These are phyloP conservation scores for Megalonaias nervosa DNA, from an alignment of 1,140 invertebrate genomes.

Conservation along the genomic window DNA sequence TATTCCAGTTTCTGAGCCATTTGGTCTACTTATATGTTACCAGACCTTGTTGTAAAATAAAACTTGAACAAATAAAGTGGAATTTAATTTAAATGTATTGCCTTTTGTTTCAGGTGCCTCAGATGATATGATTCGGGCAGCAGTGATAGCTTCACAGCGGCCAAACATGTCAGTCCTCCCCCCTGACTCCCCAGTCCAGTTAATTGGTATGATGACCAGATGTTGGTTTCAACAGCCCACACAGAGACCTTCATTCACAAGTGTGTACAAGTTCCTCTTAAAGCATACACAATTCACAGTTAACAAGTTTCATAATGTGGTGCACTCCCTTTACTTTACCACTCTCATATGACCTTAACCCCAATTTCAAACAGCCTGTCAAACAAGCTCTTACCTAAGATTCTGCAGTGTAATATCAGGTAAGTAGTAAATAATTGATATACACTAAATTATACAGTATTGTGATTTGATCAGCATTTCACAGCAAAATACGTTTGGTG, in stretches of 20 bases:
- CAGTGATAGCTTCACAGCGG: constrained; percentile 48
- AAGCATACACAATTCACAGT: background rate
- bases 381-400: too few relatives aligned
- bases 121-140: constrained; percentile 37
- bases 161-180: constrained; percentile 39
- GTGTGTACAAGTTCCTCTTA: constrained; percentile 20
- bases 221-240: constrained; percentile 51
- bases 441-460: too few relatives aligned
- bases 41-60: background rate
- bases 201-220: constrained; percentile 40
- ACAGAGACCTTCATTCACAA: constrained; percentile 41
- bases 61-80: background rate
- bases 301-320: too few relatives aligned
- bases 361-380: too few relatives aligned
- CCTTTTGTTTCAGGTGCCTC: constrained; percentile 17
- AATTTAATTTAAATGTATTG: constrained; percentile 1
- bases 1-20: background rate
- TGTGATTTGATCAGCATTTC: too few relatives aligned
- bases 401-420: too few relatives aligned
- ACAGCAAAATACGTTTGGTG: too few relatives aligned
- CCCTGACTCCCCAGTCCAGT: constrained; percentile 26
- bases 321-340: too few relatives aligned
- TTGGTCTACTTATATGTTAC: background rate
- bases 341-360: too few relatives aligned
- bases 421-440: too few relatives aligned